Conservation (phyloP, 2,113 vertebrate genomes). For the Thalassarche chlororhynchos region DNA sequence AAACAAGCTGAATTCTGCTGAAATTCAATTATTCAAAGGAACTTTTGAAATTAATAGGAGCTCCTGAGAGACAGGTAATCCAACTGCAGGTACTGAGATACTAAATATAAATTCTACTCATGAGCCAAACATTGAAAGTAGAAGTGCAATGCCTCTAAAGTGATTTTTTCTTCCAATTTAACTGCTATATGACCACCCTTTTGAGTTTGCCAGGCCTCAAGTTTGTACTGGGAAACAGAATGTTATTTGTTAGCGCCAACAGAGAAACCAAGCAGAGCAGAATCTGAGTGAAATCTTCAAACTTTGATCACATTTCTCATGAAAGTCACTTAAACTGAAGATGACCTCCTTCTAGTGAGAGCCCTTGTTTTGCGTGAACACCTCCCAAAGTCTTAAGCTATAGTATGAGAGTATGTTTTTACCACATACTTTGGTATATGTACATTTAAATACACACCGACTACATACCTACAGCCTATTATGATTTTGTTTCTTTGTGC, state of each 20-base stretch:
- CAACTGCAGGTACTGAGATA: background rate
- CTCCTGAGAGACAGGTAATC: background rate
- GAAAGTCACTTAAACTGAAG: background rate
- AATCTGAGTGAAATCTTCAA: background rate
- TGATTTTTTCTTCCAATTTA: background rate
- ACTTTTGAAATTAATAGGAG: background rate
- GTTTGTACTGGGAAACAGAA: background rate
- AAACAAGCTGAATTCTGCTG: background rate
- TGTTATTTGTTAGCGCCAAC: background rate
- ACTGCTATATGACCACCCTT: background rate
- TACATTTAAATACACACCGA: background rate
- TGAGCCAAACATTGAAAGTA: background rate
- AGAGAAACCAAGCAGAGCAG: background rate
- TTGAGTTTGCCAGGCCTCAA: background rate
- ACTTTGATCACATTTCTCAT: background rate
- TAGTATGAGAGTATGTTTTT: background rate
- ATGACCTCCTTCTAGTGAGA: background rate
- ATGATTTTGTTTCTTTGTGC: background rate
- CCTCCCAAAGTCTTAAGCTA: too few relatives aligned
- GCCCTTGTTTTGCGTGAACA: background rate
- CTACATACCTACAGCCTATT: background rate
- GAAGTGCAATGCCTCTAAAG: background rate
- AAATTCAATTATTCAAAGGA: background rate
- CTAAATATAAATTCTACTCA: background rate
- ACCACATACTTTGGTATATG: accelerated